Base-by-base conservation (phyloP, 1,140 invertebrate species). In the Adelges cooleyi region DNA sequence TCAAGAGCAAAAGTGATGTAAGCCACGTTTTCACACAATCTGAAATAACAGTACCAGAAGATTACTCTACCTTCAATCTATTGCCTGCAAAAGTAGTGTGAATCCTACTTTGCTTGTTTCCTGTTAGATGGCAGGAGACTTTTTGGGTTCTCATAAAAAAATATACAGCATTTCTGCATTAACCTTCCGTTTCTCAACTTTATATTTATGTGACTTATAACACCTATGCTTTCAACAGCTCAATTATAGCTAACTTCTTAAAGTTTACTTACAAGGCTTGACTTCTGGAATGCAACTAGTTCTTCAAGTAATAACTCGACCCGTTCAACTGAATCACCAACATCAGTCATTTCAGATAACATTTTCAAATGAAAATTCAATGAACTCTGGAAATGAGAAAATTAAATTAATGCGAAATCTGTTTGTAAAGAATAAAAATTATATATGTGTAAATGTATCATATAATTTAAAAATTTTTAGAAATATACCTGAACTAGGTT, bases 341-440 rank as follows among this genome's bases (percentile, higher is more conserved):
- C 81, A 74, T 93, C 90, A 1, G 83, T 87, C 85, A 93, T 87
- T 62, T 88, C 85, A 54, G 83, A 82, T n/a, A 84, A 78, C 8
- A 79, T 81, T 77, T 87, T 87, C 67, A 88, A 72, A 76, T 87
- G 83, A 42, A 78, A 77, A 62, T 62, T 62, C 22, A 62, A 62
- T 62, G 56, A 62, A 33, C 56, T 62, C 56, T 62, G 46, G 20
- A 44, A 38, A 44, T 44, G 40, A 44, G 40, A 44, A 44, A 44
- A 53, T 27, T 33, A 33, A 18, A 51, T 51, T 2, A 4, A 42
- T 13, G 6, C 13, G 17, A 49, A 49, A 49, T 49, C 17, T 17
- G 17, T 8, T 8, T 38, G 36, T 8, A 38, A 46, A 9, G 0
- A 36, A 13, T 13, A 25, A 2, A 33, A 50, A 65, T 65, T 52